Evolutionary conservation across 1,140 invertebrate species (phyloP).

Genomic region (Drosophila sproati): DNA sequence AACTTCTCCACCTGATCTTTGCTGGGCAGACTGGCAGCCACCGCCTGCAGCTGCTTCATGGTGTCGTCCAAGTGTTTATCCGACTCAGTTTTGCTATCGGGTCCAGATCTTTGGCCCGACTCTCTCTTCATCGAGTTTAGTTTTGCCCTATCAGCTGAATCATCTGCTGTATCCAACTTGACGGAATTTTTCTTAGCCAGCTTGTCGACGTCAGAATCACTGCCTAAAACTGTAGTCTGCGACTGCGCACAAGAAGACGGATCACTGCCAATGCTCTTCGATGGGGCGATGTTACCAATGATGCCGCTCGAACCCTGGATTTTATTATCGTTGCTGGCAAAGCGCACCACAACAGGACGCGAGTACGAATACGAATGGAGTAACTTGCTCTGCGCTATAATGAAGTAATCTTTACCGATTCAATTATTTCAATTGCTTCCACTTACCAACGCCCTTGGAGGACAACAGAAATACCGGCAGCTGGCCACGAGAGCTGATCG

Average conservation of each 20-base stretch:
- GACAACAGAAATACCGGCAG: background rate
- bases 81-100: background rate
- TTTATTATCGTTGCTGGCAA: conserved; percentile 23
- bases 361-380: background rate
- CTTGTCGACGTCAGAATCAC: background rate
- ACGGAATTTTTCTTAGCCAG: background rate
- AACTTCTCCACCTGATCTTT: conserved; percentile 72
- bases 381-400: background rate
- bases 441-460: conserved; percentile 25
- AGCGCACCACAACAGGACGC: conserved; percentile 18
- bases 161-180: background rate
- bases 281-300: conserved; percentile 15
- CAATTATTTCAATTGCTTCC: background rate
- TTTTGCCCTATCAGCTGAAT: background rate
- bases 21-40: conserved; percentile 60
- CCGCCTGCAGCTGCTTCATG: conserved; percentile 56
- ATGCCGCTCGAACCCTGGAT: conserved; percentile 13
- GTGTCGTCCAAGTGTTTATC: conserved; percentile 26
- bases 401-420: background rate
- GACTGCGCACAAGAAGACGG: background rate
- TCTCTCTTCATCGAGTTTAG: background rate
- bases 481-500: conserved; percentile 12
- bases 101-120: background rate
- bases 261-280: background rate
- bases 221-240: conserved; percentile 2